Conservation (phyloP, 2,113 vertebrate genomes). For the Thunnus thynnus region DNA sequence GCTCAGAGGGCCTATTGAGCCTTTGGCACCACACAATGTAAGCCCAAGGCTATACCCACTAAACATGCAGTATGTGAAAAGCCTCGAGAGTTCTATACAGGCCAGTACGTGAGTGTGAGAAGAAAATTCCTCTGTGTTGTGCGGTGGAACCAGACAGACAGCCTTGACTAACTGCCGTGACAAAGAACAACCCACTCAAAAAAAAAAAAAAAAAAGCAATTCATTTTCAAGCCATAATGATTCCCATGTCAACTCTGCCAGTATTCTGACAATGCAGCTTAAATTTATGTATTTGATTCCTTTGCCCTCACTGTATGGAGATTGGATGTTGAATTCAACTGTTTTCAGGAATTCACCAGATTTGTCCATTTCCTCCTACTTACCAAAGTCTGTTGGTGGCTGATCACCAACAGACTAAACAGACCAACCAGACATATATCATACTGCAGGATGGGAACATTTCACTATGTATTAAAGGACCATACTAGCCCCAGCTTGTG, state of each 20-base stretch:
- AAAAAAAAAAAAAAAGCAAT: background rate
- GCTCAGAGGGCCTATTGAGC: background rate
- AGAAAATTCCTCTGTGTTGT: background rate
- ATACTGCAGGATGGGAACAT: too few species aligned
- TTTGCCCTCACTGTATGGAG: background rate
- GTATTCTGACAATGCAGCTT: background rate
- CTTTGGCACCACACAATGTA: background rate
- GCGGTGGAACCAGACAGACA: slow-evolving; percentile 62
- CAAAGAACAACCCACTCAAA: background rate
- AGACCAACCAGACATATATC: too few species aligned
- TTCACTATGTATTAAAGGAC: too few species aligned
- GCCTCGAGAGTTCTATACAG: background rate
- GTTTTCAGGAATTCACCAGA: background rate
- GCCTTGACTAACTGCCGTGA: slow-evolving; percentile 24
- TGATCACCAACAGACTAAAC: too few species aligned
- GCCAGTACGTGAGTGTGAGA: background rate
- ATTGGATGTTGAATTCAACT: background rate
- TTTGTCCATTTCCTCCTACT: slow-evolving; percentile 7
- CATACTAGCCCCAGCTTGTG: too few species aligned
- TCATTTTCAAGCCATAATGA: background rate
- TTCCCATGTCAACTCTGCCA: background rate
- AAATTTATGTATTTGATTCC: background rate
- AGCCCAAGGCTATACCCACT: background rate
- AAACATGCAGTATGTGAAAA: background rate
- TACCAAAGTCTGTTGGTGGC: slow-evolving; percentile 6